These are phyloP conservation scores for Drosophila lini DNA, from an alignment of 1,140 invertebrate species.

Conservation along the genomic window DNA sequence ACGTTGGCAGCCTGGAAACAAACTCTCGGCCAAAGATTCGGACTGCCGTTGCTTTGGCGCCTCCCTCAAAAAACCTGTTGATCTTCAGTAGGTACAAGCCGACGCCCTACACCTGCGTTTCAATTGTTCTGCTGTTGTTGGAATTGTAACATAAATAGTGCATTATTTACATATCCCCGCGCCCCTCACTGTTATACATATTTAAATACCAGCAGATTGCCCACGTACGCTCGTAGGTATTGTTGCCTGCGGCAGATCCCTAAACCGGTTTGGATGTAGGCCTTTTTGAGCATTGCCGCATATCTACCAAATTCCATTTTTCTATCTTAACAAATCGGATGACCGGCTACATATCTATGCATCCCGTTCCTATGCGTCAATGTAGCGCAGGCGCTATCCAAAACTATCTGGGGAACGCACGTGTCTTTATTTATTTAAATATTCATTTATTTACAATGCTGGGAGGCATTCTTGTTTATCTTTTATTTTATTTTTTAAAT, in stretches of 20 bases:
- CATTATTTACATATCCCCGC: slow-evolving; percentile 1
- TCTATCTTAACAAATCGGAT: background rate
- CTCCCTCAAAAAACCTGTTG: slow-evolving; percentile 39
- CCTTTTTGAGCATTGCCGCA: slow-evolving; percentile 5
- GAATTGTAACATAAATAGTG: background rate
- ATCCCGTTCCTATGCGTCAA: background rate
- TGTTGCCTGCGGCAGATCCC: slow-evolving; percentile 3
- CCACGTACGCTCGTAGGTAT: background rate
- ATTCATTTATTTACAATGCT: too few relatives aligned
- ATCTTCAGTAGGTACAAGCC: slow-evolving; percentile 4
- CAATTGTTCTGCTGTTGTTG: background rate
- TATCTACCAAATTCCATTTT: slow-evolving; percentile 12
- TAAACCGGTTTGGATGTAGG: slow-evolving; percentile 34
- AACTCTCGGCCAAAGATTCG: slow-evolving; percentile 3
- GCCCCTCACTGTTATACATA: background rate
- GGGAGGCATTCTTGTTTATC: background rate
- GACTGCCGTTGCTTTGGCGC: background rate
- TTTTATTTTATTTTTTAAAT: background rate
- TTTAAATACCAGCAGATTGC: slow-evolving; percentile 4
- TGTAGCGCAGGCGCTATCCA: slow-evolving; percentile 3
- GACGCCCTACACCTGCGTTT: slow-evolving; percentile 3
- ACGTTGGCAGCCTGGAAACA: slow-evolving; percentile 56
- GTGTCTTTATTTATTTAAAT: background rate
- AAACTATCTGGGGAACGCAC: background rate
- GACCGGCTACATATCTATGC: slow-evolving; percentile 8